These are phyloP conservation scores for Dioctria rufipes DNA, from an alignment of 2,888 invertebrate genomes.

Conservation along the genomic window DNA sequence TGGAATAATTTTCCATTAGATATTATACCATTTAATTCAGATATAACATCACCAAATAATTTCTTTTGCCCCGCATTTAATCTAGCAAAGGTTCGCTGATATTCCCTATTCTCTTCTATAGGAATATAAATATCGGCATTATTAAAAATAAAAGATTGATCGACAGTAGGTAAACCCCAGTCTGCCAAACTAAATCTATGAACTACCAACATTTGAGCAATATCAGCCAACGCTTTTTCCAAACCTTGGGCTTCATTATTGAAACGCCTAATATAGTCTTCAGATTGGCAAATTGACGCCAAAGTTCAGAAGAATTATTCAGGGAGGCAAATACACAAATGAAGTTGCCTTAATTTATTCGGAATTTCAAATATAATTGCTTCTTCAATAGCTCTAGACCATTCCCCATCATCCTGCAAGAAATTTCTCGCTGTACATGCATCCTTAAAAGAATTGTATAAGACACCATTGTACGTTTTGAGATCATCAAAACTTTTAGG, in stretches of 20 bases:
- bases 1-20: no score
- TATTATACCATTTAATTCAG: no score
- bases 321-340: background rate
- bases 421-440: background rate
- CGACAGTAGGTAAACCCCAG: no score
- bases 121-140: no score
- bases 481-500: constrained; percentile 58
- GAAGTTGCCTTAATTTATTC: background rate
- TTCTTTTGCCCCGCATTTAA: no score
- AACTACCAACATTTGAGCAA: no score
- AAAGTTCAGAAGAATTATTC: background rate
- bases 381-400: background rate
- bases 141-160: no score
- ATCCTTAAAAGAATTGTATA: constrained; percentile 54
- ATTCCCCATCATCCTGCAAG: background rate
- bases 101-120: no score
- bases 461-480: constrained; percentile 53
- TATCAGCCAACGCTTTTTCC: no score
- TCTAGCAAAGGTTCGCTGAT: no score
- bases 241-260: background rate
- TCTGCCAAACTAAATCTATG: no score
- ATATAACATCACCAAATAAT: no score
- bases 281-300: background rate
- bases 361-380: background rate
- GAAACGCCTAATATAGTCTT: background rate